Evolutionary conservation across 2,888 invertebrate genomes (phyloP).

Genomic region (Gryllus longicercus): DNA sequence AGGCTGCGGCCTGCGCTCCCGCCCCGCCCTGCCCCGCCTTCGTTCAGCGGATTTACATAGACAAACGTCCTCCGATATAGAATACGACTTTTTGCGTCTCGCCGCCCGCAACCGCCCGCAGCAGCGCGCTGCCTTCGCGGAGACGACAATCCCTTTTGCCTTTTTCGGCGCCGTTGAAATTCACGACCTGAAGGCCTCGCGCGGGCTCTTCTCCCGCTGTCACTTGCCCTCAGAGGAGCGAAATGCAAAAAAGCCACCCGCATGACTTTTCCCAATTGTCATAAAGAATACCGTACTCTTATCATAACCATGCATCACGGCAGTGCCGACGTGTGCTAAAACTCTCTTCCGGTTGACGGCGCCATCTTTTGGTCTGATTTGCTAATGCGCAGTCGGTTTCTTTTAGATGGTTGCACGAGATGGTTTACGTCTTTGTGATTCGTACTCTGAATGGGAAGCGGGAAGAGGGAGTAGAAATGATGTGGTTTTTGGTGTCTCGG

Average conservation of each 20-base stretch:
- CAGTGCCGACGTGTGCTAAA: neutral
- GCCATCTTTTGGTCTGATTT: neutral
- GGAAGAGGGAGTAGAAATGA: no score
- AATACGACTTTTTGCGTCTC: neutral
- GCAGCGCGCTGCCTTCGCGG: neutral
- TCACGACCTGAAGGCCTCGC: no score
- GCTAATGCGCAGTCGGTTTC: neutral
- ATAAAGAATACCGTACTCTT: neutral
- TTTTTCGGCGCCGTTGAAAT: no score
- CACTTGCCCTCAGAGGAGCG: neutral
- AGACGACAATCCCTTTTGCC: neutral
- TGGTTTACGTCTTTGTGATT: neutral
- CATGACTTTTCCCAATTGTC: constrained; percentile 2
- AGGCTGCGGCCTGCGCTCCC: neutral
- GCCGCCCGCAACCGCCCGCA: neutral
- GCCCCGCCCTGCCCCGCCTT: neutral
- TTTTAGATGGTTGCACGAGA: neutral
- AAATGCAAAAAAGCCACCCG: neutral
- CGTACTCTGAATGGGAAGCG: no score
- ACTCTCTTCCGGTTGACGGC: neutral
- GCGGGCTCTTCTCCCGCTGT: neutral
- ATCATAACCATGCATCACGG: neutral
- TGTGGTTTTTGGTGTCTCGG: no score
- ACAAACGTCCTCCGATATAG: constrained; percentile 10
- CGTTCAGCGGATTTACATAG: neutral